Evolutionary conservation across 2,797 vertebrate species (phyloP), one percentile per base, ranked within the genome.

Genomic region (Notolabrus celidotus): DNA sequence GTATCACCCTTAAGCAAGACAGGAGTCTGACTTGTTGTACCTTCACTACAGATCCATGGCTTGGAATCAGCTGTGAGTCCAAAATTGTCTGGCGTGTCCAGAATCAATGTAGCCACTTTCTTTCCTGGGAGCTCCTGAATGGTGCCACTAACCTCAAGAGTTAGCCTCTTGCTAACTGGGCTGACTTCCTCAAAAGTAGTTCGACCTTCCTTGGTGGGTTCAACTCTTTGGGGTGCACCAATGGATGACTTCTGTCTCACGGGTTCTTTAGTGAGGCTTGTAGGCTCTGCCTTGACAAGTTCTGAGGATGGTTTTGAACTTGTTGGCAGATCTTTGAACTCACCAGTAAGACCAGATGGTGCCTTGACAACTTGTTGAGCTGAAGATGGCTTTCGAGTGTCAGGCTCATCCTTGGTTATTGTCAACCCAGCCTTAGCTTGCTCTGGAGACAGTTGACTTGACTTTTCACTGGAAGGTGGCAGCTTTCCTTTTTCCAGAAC

Each of bases 21-120:
- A n/a, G 25, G 27, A 22, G 12, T 14, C 14, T 46, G 45, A 22
- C 23, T 45, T 19, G n/a, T 9, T 25, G 7, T 20, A 47, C 45
- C 47, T 14, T 47, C 12, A 47, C 14, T 10, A 8, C 45, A 47
- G 22, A 16, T 47, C 45, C 12, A 12, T 23, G 70, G 34, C 6
- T 23, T 34, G 59, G 29, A 54, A 39, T 47, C 60, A 36, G 55
- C 14, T 47, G 23, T 36, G 25, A 64, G 47, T 16, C 56, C 3
- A 39, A 54, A 49, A 41, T 45, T 11, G 16, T 66, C 39, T 22
- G 59, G 54, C 29, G 66, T 75, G 10, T 82, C 81, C 16, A 77
- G 76, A 68, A 83, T 46, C 8, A 86, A 38, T 15, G 68, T 67
- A 19, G 54, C 39, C 39, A 67, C 16, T 67, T 86, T 82, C 20